Base-by-base conservation (phyloP, 2,797 vertebrate genomes). In the Glyptemys insculpta region DNA sequence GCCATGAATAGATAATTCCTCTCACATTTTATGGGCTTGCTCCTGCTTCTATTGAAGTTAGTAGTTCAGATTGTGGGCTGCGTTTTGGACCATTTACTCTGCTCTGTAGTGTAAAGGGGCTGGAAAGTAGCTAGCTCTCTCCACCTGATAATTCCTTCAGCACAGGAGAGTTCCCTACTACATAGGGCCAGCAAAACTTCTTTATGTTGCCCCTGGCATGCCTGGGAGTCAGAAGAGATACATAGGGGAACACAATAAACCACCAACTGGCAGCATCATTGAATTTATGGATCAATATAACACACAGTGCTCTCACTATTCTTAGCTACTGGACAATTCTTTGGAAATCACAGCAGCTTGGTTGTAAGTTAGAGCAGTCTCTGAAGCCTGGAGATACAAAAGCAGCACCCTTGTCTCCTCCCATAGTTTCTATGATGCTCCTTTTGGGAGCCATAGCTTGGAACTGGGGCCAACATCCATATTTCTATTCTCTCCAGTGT, bases 41-140 rank as follows among this genome's bases (percentile, higher is more conserved):
- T 80, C 31, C 83, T 87, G 50, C 79, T 94, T 84, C 72, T 87
- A 4, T 68, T 91, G 91, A 83, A 96, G 56, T 72, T 37, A n/a
- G 59, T 72, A 12, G 50, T 82, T 12, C 83, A 76, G 49, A 79
- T 4, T 86, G n/a, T 41, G 65, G 37, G 8, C 62, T 95, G 6
- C 34, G 27, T 83, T 89, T 10, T 15, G 87, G 87, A 96, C 10
- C 81, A 12, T 85, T 94, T 89, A 37, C 57, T 79, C 47, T 86
- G 68, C 12, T 91, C 76, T 88, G 52, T 74, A 44, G 5, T 54
- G 10, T 37, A 85, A 91, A 91, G 85, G 57, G 78, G 52, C 29
- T 11, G 85, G 37, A 88, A 5, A 54, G 21, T 72, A 68, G 34
- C 16, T 10, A n/a, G 34, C 44, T 23, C 37, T 65, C 92, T 80